Percentiles rank a stretch among this genome's conserved stretches.
phyloP scores from a whole-genome alignment of 2,113 vertebrate genomes.

The Phycodurus eques region DNA sequence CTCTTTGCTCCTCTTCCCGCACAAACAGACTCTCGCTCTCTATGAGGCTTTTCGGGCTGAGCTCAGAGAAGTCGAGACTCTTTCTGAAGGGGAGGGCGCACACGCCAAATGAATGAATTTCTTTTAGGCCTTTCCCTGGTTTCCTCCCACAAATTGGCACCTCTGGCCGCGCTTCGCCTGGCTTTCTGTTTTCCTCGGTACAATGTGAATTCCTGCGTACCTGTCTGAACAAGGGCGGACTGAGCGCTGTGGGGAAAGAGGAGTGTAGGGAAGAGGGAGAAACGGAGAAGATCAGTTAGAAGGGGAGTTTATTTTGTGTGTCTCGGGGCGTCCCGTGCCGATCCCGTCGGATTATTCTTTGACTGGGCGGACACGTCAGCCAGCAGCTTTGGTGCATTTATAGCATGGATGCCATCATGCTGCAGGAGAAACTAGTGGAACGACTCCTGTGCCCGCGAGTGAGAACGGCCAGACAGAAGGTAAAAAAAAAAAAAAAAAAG shows the following conservation, averaged over 20 bases:
- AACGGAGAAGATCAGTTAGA: conserved; percentile 15
- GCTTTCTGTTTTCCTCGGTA: conserved; percentile 21
- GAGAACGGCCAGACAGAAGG: conserved; percentile 87
- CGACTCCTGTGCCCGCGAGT: conserved; percentile 88
- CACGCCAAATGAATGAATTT: conserved; percentile 70
- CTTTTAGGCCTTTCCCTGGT: conserved; percentile 62
- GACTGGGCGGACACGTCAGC: conserved; percentile 50
- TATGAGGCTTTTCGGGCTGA: not conserved
- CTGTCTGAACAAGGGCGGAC: conserved; percentile 70
- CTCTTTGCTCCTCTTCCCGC: not conserved
- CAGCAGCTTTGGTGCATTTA: conserved; percentile 49
- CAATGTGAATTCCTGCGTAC: conserved; percentile 64
- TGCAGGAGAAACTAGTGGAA: conserved; percentile 93
- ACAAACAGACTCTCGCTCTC: conserved; percentile 21
- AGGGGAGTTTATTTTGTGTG: conserved; percentile 4
- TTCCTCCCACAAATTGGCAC: conserved; percentile 73
- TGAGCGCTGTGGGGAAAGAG: conserved; percentile 37
- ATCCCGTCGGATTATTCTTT: not conserved
- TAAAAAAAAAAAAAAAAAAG: conserved; percentile 62
- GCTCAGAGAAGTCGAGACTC: not conserved
- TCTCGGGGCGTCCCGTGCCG: not conserved
- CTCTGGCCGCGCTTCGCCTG: conserved; percentile 37
- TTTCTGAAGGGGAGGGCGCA: conserved; percentile 55
- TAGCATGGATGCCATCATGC: conserved; percentile 90
- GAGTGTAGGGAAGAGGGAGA: conserved; percentile 22